Conservation (phyloP, 2,113 vertebrate genomes). For the Lota lota region DNA sequence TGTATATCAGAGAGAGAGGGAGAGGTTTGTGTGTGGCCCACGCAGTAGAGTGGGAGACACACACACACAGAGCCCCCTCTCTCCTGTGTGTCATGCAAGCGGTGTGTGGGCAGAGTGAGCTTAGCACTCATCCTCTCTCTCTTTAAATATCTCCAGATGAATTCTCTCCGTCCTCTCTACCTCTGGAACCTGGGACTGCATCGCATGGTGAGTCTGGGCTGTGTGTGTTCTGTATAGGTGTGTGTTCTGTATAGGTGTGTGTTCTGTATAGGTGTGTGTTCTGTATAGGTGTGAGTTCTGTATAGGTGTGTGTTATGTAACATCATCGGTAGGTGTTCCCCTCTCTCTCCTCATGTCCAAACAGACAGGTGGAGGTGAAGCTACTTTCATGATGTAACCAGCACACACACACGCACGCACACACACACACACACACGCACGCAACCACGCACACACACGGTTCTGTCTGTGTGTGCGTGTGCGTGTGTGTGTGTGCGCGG, state of each 20-base stretch:
- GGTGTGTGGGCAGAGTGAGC: not conserved
- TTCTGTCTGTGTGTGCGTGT: not conserved
- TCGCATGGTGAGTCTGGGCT: not conserved
- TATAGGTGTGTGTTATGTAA: not conserved
- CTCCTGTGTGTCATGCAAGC: not conserved
- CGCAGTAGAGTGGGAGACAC: not conserved
- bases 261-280: not conserved
- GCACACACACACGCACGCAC: not conserved
- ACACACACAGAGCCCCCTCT: not conserved
- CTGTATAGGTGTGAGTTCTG: not conserved
- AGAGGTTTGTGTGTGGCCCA: not conserved
- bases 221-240: not conserved
- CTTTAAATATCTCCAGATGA: not conserved
- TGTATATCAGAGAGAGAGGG: constrained; percentile 8
- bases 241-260: not conserved
- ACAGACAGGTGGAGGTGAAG: too few species aligned
- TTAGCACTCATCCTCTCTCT: not conserved
- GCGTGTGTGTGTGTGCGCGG: not conserved
- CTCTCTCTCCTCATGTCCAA: too few species aligned
- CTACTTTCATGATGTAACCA: too few species aligned
- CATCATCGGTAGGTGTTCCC: too few species aligned
- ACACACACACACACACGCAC: not conserved
- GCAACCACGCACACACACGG: too few species aligned
- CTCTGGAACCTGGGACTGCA: constrained; percentile 4
- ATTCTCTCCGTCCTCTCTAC: constrained; percentile 29